Evolutionary conservation across 2,113 vertebrate genomes (phyloP).

Genomic region (Eira barbara): DNA sequence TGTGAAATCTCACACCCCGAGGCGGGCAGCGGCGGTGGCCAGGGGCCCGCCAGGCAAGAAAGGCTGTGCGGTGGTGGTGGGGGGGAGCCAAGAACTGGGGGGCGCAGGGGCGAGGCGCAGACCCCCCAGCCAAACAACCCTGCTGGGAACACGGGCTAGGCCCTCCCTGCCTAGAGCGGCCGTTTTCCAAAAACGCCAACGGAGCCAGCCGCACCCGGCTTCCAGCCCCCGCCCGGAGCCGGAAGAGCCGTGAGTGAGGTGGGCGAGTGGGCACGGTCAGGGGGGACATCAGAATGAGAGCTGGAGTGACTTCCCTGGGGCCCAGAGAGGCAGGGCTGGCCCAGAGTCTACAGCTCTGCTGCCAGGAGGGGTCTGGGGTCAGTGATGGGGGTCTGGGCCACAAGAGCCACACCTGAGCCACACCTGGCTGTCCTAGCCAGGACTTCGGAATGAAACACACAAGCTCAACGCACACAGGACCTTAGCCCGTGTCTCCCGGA

Average conservation of each 20-base stretch:
- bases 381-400: neutral
- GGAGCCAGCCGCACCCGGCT: neutral
- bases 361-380: neutral
- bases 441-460: neutral
- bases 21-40: neutral
- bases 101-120: neutral
- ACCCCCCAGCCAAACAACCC: slow-evolving; percentile 18
- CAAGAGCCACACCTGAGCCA: no score
- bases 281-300: neutral
- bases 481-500: neutral
- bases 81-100: neutral
- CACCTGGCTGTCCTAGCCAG: neutral
- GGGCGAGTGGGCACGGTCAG: neutral
- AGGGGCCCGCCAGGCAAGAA: slow-evolving; percentile 5
- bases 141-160: neutral
- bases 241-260: slow-evolving; percentile 26
- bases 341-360: neutral
- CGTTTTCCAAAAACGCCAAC: slow-evolving; percentile 31
- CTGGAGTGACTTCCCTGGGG: neutral
- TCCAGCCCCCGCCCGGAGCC: neutral
- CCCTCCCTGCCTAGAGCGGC: neutral
- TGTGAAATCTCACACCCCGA: slow-evolving; percentile 50
- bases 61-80: neutral
- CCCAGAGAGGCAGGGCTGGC: neutral
- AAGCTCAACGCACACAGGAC: neutral